phyloP scores from a whole-genome alignment of 2,888 invertebrate genomes.

The Theodoxus fluviatilis region DNA sequence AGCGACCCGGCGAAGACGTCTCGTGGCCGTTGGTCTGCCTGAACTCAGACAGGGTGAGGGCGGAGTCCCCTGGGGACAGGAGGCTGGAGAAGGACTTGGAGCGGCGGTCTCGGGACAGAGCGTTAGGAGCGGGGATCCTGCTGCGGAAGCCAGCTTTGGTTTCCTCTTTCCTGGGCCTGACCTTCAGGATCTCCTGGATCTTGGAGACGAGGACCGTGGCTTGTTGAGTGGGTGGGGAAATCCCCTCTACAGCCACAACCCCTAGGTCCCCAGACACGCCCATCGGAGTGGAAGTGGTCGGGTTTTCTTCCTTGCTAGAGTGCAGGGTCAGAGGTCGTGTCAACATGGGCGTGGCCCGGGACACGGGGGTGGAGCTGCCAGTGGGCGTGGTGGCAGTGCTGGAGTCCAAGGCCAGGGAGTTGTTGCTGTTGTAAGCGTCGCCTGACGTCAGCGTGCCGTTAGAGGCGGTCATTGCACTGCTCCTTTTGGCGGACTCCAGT shows the following conservation, averaged over 20 bases:
- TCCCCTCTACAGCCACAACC: slow-evolving; percentile 2
- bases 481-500: too few relatives aligned
- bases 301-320: too few relatives aligned
- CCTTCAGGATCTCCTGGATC: slow-evolving; percentile 51
- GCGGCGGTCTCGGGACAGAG: slow-evolving; percentile 36
- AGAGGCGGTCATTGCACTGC: too few relatives aligned
- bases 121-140: slow-evolving; percentile 47
- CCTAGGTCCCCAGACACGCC: not conserved
- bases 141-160: slow-evolving; percentile 36
- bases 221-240: too few relatives aligned
- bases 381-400: slow-evolving; percentile 26
- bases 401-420: slow-evolving; percentile 25
- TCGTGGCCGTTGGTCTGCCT: slow-evolving; percentile 3
- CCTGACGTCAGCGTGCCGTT: too few relatives aligned
- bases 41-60: slow-evolving; percentile 11
- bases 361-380: slow-evolving; percentile 25
- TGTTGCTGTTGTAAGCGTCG: too few relatives aligned
- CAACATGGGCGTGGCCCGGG: slow-evolving; percentile 20
- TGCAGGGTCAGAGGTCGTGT: too few relatives aligned
- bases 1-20: too few relatives aligned
- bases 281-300: slow-evolving; percentile 6
- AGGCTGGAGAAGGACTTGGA: slow-evolving; percentile 46
- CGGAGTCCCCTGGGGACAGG: too few relatives aligned
- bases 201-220: slow-evolving; percentile 43
- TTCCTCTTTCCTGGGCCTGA: slow-evolving; percentile 48